These are phyloP conservation scores for Dasypus novemcinctus DNA, from an alignment of 2,113 vertebrate genomes.

Conservation along the genomic window DNA sequence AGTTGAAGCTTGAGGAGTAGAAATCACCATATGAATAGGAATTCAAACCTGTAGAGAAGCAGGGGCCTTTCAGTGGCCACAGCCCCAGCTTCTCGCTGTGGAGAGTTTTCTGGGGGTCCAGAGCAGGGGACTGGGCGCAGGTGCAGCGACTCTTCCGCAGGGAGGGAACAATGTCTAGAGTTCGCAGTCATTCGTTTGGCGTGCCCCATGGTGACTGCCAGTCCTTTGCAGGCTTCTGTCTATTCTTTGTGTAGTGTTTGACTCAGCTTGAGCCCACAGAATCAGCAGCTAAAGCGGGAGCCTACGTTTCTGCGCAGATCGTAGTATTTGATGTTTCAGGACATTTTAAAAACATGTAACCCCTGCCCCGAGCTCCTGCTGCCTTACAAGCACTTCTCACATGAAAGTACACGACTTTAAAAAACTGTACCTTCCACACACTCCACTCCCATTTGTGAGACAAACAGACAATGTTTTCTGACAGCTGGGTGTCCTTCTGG, in stretches of 20 bases:
- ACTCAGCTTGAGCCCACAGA: conserved; percentile 67
- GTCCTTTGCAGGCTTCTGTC: neutral
- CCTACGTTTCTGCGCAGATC: conserved; percentile 52
- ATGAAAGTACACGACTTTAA: conserved; percentile 58
- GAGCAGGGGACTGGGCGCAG: neutral
- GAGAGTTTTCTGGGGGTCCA: neutral
- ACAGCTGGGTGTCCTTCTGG: conserved; percentile 60
- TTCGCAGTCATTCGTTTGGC: neutral
- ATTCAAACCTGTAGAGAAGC: neutral
- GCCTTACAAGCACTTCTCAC: conserved; percentile 60
- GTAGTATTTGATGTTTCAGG: conserved; percentile 69
- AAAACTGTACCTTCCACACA: neutral
- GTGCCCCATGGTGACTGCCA: conserved; percentile 37
- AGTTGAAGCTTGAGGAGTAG: neutral
- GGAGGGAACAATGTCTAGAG: conserved; percentile 23
- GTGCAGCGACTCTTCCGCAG: neutral
- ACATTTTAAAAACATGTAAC: conserved; percentile 37
- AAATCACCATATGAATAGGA: conserved; percentile 13
- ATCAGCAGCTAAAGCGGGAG: conserved; percentile 28
- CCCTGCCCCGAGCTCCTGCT: conserved; percentile 51
- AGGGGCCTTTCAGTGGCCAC: neutral
- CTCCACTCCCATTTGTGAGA: neutral
- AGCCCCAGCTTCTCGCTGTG: neutral
- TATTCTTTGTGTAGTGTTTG: neutral
- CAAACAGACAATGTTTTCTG: conserved; percentile 4